Evolutionary conservation across 1,140 invertebrate species (phyloP), one percentile per base, ranked within the genome.

Genomic region (Sycophaga agraensis): DNA sequence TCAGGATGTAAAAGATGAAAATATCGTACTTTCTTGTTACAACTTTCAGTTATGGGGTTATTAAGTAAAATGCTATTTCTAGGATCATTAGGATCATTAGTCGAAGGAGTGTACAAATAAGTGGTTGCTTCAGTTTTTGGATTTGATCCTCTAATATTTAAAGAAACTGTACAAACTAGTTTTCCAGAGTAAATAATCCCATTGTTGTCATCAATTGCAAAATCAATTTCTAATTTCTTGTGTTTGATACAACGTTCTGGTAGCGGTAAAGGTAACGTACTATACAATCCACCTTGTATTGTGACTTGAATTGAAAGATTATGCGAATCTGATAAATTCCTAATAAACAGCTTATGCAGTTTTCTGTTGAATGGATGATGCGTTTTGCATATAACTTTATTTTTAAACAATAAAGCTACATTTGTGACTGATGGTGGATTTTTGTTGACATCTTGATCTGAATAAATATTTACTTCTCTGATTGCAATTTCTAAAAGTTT

Each of bases 71-170:
- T 35, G 35, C 42, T 56, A 26, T 75, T 69, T 39, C 74, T 72
- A 1, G 77, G 77, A 66, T 81, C 77, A 31, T 80, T 79, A 2
- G 78, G 78, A 56, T 80, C 78, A 42, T 75, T 74, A 19, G 64
- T 73, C 2, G 65, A 51, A 31, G 66, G 7, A 56, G 58, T 69
- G 37, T 67, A 73, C 16, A 70, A 40, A 26, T 70, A 57, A 9
- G 12, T 50, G 3, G 34, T 53, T 12, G 59, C 31, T 21, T 73
- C 66, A 0, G 34, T 14, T 57, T 68, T 49, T 6, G 58, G 6
- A 8, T 45, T 40, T 5, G 51, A 16, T 2, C 64, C 69, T 14
- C 69, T 56, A 9, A 60, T 62, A 9, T 53, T 66, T 12, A 77
- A 56, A 0, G 73, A 73, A 5, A 81, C 50, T 2, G 72, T 79